Conservation (phyloP, 2,888 invertebrate genomes). For the Drosophila nr. perissopoda region DNA sequence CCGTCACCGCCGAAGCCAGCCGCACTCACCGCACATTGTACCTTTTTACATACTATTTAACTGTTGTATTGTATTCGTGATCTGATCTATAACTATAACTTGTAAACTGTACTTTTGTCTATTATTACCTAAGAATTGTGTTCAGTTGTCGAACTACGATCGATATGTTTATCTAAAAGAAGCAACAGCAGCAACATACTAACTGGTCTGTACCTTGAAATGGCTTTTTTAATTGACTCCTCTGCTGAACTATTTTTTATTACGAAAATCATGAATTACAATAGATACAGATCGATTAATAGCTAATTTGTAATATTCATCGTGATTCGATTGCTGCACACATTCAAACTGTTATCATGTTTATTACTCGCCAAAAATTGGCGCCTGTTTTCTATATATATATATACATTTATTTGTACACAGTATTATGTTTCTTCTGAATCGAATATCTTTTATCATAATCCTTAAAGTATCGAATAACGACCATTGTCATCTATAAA, state of each 20-base stretch:
- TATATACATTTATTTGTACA: slow-evolving; percentile 27
- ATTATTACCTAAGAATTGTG: slow-evolving; percentile 43
- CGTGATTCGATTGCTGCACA: slow-evolving; percentile 35
- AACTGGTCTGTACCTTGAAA: slow-evolving; percentile 8
- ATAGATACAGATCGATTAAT: slow-evolving; percentile 12
- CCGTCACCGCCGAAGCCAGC: slow-evolving; percentile 57
- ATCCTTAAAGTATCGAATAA: slow-evolving; percentile 54
- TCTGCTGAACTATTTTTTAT: slow-evolving; percentile 21
- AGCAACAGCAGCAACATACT: slow-evolving; percentile 4
- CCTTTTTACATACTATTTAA: slow-evolving; percentile 71
- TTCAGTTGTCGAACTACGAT: slow-evolving; percentile 36
- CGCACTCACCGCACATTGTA: slow-evolving; percentile 80
- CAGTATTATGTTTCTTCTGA: slow-evolving; percentile 41
- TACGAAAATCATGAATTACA: slow-evolving; percentile 4
- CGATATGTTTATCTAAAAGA: slow-evolving; percentile 12
- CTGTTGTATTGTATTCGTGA: slow-evolving; percentile 75
- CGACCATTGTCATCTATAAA: slow-evolving; percentile 65
- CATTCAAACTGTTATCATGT: slow-evolving; percentile 42
- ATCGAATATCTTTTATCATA: slow-evolving; percentile 32
- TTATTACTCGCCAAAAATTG: slow-evolving; percentile 25
- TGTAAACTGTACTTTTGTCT: slow-evolving; percentile 43
- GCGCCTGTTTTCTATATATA: slow-evolving; percentile 23
- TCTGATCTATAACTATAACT: slow-evolving; percentile 51
- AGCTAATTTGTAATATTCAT: slow-evolving; percentile 1
- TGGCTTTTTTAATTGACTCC: slow-evolving; percentile 2